These are phyloP conservation scores for Omphaloscelis lunosa DNA, from an alignment of 2,888 invertebrate genomes.

Conservation along the genomic window DNA sequence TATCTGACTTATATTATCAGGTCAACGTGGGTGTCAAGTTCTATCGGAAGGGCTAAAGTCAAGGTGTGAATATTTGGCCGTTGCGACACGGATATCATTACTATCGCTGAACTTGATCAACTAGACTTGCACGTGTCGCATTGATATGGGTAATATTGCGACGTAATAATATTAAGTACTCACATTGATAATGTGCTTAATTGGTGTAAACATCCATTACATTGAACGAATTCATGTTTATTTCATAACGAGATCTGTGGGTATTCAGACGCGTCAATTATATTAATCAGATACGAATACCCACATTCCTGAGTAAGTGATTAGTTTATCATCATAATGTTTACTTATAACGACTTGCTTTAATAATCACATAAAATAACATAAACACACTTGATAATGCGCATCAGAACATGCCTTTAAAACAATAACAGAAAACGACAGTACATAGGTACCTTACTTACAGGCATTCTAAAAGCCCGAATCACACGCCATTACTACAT, in stretches of 20 bases:
- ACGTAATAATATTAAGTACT: not conserved
- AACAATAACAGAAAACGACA: too few relatives aligned
- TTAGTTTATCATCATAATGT: constrained; percentile 3
- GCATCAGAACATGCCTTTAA: too few relatives aligned
- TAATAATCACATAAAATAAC: too few relatives aligned
- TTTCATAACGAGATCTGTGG: not conserved
- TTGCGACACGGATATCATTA: not conserved
- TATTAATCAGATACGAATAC: constrained; percentile 6
- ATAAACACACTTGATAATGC: too few relatives aligned
- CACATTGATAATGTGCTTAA: not conserved
- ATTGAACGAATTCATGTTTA: constrained; percentile 32
- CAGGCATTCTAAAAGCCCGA: too few relatives aligned
- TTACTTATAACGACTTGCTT: not conserved
- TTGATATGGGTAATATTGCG: too few relatives aligned
- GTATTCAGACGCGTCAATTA: not conserved
- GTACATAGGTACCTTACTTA: too few relatives aligned
- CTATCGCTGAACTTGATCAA: constrained; percentile 1
- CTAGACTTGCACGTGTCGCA: constrained; percentile 14
- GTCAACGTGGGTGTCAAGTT: not conserved
- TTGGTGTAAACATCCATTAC: constrained; percentile 10
- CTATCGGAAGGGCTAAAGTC: constrained; percentile 22
- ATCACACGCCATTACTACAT: too few relatives aligned
- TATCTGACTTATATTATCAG: constrained; percentile 28
- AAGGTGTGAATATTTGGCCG: not conserved
- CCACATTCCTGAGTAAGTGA: constrained; percentile 40